These are phyloP conservation scores for Meganola albula DNA, from an alignment of 2,888 invertebrate genomes.

Conservation along the genomic window DNA sequence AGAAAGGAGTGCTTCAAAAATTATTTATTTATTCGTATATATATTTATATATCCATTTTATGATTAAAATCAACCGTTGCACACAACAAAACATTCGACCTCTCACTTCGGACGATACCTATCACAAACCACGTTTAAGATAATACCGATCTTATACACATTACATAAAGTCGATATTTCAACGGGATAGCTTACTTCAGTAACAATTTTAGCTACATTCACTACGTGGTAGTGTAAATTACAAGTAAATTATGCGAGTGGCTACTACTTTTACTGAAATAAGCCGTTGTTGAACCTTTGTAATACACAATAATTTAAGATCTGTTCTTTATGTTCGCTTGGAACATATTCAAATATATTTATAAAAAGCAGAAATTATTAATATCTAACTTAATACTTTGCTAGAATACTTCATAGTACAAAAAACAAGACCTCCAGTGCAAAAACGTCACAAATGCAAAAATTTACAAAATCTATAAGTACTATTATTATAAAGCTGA, in stretches of 20 bases:
- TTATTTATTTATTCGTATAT: conserved; percentile 76
- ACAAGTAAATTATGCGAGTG: no score
- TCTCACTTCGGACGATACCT: conserved; percentile 38
- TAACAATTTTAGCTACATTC: no score
- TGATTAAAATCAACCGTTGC: conserved; percentile 70
- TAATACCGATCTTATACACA: no score
- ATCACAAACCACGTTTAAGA: no score
- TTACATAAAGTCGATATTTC: no score
- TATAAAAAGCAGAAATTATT: conserved; percentile 40
- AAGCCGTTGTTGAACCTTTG: no score
- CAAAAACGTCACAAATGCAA: no score
- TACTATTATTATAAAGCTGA: no score
- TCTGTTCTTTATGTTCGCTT: conserved; percentile 24
- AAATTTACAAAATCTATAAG: no score
- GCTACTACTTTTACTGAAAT: no score
- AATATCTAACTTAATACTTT: conserved; percentile 55
- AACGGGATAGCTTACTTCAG: no score
- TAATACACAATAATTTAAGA: conserved; percentile 39
- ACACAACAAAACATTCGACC: conserved; percentile 58
- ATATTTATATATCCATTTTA: conserved; percentile 77
- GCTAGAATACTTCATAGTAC: conserved; percentile 46
- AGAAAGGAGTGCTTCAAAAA: conserved; percentile 69
- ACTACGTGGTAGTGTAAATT: conserved; percentile 8
- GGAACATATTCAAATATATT: conserved; percentile 25
- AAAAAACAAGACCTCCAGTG: conserved; percentile 22